phyloP scores from a whole-genome alignment of 2,888 invertebrate species.

The Nesidiocoris tenuis region DNA sequence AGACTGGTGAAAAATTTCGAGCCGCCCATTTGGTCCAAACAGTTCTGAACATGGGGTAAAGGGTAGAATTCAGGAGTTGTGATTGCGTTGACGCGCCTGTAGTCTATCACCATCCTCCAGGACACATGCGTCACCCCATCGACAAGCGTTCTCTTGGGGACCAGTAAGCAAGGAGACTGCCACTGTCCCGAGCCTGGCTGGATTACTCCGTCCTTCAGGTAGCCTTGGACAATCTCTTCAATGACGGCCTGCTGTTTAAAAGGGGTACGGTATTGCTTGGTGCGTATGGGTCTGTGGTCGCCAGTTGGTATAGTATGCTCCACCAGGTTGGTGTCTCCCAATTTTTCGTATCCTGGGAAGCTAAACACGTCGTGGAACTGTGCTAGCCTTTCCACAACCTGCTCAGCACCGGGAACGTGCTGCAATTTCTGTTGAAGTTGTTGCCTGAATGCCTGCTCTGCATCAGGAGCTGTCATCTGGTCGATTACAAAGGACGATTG shows the following conservation, averaged over 20 bases:
- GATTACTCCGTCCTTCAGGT: not conserved
- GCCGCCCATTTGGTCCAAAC: not conserved
- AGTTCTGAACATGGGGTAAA: not conserved
- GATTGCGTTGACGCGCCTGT: not conserved
- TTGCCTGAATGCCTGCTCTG: too few relatives aligned
- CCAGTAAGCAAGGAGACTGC: constrained; percentile 3
- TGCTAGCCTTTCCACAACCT: not conserved
- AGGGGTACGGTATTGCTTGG: not conserved
- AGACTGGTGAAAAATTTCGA: not conserved
- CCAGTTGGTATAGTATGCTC: not conserved
- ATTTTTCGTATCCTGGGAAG: not conserved
- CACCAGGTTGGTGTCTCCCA: not conserved
- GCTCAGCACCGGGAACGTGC: too few relatives aligned
- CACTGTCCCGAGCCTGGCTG: not conserved
- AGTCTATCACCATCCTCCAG: not conserved
- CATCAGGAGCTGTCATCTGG: too few relatives aligned
- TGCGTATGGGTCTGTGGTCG: not conserved
- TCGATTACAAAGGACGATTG: too few relatives aligned
- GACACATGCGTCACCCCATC: not conserved
- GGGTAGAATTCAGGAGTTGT: not conserved
- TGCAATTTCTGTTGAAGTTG: too few relatives aligned
- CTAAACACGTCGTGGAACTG: not conserved
- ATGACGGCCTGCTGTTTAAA: constrained; percentile 1
- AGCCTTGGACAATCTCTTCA: constrained; percentile 5
- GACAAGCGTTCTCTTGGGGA: not conserved